Percentiles rank a stretch among this genome's conserved stretches.
These are phyloP conservation scores for Hoplodrina ambigua DNA, from an alignment of 2,888 invertebrate genomes.

Conservation along the genomic window DNA sequence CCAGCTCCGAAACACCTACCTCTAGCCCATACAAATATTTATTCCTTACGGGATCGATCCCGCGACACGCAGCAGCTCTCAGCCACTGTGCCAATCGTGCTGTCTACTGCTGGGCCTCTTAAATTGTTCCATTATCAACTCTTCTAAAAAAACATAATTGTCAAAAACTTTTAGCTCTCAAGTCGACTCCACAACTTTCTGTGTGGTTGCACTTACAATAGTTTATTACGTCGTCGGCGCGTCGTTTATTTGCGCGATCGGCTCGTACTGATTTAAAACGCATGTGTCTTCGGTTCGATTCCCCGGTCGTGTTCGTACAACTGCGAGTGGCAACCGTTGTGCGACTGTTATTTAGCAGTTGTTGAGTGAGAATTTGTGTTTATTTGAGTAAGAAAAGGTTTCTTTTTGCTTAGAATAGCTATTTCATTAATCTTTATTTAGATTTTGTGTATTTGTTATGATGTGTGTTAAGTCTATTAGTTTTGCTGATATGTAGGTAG, in stretches of 20 bases:
- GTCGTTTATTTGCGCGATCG: constrained; percentile 85
- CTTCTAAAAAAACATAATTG: neutral
- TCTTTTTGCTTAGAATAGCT: neutral
- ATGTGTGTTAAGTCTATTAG: too few relatives aligned
- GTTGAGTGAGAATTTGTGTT: neutral
- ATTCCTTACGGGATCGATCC: too few relatives aligned
- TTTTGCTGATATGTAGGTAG: too few relatives aligned
- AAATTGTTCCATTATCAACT: too few relatives aligned
- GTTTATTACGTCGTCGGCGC: constrained; percentile 82
- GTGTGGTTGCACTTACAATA: constrained; percentile 79
- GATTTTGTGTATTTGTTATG: neutral
- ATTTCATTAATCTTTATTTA: too few relatives aligned
- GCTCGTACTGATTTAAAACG: constrained; percentile 85
- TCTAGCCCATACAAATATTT: too few relatives aligned
- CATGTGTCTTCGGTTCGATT: constrained; percentile 85
- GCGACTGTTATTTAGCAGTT: constrained; percentile 25
- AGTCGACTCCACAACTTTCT: constrained; percentile 66
- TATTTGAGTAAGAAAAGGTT: neutral
- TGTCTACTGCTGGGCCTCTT: too few relatives aligned
- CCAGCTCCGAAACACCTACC: too few relatives aligned
- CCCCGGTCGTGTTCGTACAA: constrained; percentile 65
- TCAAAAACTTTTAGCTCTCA: constrained; percentile 17
- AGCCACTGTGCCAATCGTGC: too few relatives aligned
- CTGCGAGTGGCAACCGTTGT: constrained; percentile 19
- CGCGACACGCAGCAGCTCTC: too few relatives aligned